These are phyloP conservation scores for Pyxicephalus adspersus DNA, from an alignment of 2,113 vertebrate species.

Conservation along the genomic window DNA sequence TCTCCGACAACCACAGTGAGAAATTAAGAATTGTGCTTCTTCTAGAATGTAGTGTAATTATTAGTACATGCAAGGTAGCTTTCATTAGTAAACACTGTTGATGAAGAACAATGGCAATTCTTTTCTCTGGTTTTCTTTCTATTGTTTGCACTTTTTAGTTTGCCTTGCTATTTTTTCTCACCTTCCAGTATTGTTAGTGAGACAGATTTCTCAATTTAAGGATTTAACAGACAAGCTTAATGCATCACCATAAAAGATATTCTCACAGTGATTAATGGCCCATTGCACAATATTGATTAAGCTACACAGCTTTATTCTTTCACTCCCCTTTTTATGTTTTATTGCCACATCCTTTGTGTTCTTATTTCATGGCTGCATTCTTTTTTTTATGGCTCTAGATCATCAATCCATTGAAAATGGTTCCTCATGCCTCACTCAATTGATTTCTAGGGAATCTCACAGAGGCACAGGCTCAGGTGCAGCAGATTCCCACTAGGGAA, in stretches of 20 bases:
- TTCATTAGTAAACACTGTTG: no score
- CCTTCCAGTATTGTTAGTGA: not conserved
- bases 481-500: conserved; percentile 15
- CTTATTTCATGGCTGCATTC: conserved; percentile 30
- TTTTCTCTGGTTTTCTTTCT: no score
- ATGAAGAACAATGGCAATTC: no score
- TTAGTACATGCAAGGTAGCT: no score
- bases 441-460: conserved; percentile 43
- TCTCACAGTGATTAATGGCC: conserved; percentile 60
- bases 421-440: conserved; percentile 42
- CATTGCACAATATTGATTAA: conserved; percentile 58
- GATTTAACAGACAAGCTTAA: conserved; percentile 18
- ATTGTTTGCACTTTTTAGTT: no score
- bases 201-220: conserved; percentile 6
- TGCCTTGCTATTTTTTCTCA: not conserved
- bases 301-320: conserved; percentile 52
- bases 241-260: conserved; percentile 47
- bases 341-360: conserved; percentile 38
- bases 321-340: conserved; percentile 55
- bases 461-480: conserved; percentile 46
- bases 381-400: conserved; percentile 35
- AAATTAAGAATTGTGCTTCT: no score
- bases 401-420: conserved; percentile 48
- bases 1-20: no score
- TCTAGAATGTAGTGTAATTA: no score